Evolutionary conservation across 1,140 invertebrate genomes (phyloP), one percentile per base, ranked within the genome.

Genomic region (Medauroidea extradentata): DNA sequence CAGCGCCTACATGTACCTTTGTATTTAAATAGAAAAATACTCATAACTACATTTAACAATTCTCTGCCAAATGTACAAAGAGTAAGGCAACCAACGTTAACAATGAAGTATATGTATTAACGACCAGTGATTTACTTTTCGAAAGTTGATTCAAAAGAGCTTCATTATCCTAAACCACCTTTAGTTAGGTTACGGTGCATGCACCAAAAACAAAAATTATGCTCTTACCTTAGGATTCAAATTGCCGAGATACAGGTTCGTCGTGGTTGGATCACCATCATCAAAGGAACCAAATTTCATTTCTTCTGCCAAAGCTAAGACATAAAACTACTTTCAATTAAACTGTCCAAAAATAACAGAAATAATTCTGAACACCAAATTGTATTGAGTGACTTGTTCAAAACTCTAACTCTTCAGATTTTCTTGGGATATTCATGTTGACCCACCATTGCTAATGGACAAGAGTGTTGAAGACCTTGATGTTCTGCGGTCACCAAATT

Each of bases 241-340:
- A 78, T 99, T 99, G 57, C 95, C 95, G 42, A 99, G 78, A 74
- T 99, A 99, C 13, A 99, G 82, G 76, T 99, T 99, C 29, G 97
- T 99, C 3, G 96, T 99, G 67, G 89, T 94, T 46, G 95, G 94
- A 82, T 99, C 95, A 1, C 94, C 93, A 59, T 89, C 91, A 72
- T 96, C 94, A 76, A 92, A 94, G 9, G 90, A 92, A n/a, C 89
- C 88, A 68, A 75, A 62, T 61, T 73, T 73, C 18, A 63, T 63
- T 29, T 75, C 72, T 51, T 71, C 67, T 34, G 27, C 48, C 43
- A 41, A 21, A 63, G 43, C 44, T 56, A 57, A 63, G 42, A 59
- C 29, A 27, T 27, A 58, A 52, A 49, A 57, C 2, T 29, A 16
- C 13, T 48, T 34, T 19, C 46, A 42, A 27, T 4, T 46, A 46